phyloP scores from a whole-genome alignment of 2,797 vertebrate species.

The Sus cebifrons region DNA sequence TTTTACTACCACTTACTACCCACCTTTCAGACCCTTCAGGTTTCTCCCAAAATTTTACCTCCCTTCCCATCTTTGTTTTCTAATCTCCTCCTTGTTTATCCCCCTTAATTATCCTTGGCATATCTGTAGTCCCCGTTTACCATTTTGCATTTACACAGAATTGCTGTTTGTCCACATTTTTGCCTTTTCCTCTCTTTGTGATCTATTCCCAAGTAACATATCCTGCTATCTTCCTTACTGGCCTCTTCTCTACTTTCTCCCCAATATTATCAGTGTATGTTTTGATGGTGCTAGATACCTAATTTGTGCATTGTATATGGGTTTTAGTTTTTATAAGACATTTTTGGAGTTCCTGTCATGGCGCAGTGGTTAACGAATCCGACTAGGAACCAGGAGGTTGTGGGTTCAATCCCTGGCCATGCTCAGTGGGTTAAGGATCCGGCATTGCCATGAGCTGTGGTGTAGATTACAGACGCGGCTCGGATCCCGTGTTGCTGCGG shows the following conservation, averaged over 20 bases:
- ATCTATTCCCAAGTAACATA: neutral
- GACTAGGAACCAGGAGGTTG: too few species aligned
- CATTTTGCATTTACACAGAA: neutral
- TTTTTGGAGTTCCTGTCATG: neutral
- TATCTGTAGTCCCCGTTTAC: neutral
- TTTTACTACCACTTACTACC: neutral
- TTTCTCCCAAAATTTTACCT: neutral
- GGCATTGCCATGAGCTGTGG: too few species aligned
- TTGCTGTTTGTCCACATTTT: neutral
- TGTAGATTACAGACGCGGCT: too few species aligned
- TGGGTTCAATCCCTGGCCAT: too few species aligned
- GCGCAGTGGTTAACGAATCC: too few species aligned
- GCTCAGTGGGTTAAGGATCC: too few species aligned
- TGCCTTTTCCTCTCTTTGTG: slow-evolving; percentile 11
- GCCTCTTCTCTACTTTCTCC: slow-evolving; percentile 43
- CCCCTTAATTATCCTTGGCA: neutral
- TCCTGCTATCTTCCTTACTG: neutral
- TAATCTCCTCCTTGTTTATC: neutral
- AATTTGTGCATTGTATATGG: neutral
- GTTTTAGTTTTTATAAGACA: slow-evolving; percentile 41
- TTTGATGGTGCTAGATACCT: slow-evolving; percentile 39
- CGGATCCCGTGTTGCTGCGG: too few species aligned
- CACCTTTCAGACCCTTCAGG: neutral
- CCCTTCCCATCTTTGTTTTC: neutral
- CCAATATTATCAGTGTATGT: neutral